Evolutionary conservation across 2,888 invertebrate genomes (phyloP), one percentile per base, ranked within the genome.

Genomic region (Caenorhabditis wallacei): DNA sequence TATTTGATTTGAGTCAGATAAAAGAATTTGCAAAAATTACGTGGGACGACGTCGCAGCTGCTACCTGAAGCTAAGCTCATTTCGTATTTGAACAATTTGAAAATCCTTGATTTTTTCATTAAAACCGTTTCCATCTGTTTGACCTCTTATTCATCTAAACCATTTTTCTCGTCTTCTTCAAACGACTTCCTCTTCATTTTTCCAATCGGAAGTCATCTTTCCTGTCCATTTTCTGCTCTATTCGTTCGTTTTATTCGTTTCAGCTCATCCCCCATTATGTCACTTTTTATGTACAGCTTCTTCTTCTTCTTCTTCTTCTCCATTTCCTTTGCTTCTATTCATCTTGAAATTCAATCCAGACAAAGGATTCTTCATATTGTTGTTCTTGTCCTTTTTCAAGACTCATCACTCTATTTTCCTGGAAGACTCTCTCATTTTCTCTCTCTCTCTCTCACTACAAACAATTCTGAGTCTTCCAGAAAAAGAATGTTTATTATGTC

Each of bases 271-370:
- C 43, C 43, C 16, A 13, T 43, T 43, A n/a, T 75, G 56, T 68
- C 75, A 57, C 66, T 75, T 57, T 56, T 71, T 54, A 40, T 66
- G 70, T 66, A 71, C 79, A 70, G 43, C 71, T 69, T 30, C 30
- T 3, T 30, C 8, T 30, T 30, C 30, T 30, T 30, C 30, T 30
- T 8, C 30, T 5, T 30, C 8, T 30, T 61, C 37, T 46, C 20
- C 43, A 22, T 35, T 53, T 54, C 30, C 18, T 37, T 2, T 22
- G 40, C 53, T 46, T 26, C 59, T 26, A 5, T 59, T 53, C n/a
- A 11, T 24, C 48, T 59, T 48, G 78, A 70, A 79, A 70, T 79
- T 76, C 76, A 76, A 76, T 76, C 76, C 69, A 40, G 13, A n/a
- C n/a, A 43, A 43, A 43, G n/a, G 46, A 24, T 71, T 71, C 63